Base-by-base conservation (phyloP, 2,888 invertebrate species). In the Lochmaea crataegi region DNA sequence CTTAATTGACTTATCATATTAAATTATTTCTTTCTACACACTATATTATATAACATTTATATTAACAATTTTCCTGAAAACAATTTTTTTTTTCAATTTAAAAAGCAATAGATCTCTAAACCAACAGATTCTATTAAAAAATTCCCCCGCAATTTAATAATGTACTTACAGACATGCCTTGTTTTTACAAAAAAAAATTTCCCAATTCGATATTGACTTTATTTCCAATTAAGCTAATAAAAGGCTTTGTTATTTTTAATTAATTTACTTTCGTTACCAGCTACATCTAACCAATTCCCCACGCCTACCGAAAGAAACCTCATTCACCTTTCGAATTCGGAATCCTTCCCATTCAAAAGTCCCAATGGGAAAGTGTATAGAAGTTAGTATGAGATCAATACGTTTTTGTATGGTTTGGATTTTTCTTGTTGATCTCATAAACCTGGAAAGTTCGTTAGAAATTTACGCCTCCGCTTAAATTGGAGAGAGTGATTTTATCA, bases 361-460 rank as follows among this genome's bases (percentile, higher is more conserved):
- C 66, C 57, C 57, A 42, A 41, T 65, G 51, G 65, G 32, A n/a
- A 48, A 48, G 26, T 51, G 45, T 77, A 68, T 45, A 60, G 57
- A 53, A 74, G 71, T 71, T 71, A 71, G 74, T 71, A 63, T 48
- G 71, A 77, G 75, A 77, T 78, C 76, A 73, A 76, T 76, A 75
- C 65, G 72, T 68, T 63, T 71, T 71, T 70, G 67, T 73, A 67
- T 63, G 60, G 69, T 61, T 60, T 42, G 66, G 63, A 69, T 53
- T 67, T 65, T 64, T 57, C 68, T 68, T 56, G 68, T 71, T 68
- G 67, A 67, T 66, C 58, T 67, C 64, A 26, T 45, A 51, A 38
- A 18, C 63, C 48, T 26, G 38, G 71, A 58, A 51, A 42, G 16
- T 63, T 42, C 10, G n/a, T 26, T 38, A 32, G 38, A 60, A 38